Base-by-base conservation (phyloP, 2,888 invertebrate species). In the Drosophila demipolita region DNA sequence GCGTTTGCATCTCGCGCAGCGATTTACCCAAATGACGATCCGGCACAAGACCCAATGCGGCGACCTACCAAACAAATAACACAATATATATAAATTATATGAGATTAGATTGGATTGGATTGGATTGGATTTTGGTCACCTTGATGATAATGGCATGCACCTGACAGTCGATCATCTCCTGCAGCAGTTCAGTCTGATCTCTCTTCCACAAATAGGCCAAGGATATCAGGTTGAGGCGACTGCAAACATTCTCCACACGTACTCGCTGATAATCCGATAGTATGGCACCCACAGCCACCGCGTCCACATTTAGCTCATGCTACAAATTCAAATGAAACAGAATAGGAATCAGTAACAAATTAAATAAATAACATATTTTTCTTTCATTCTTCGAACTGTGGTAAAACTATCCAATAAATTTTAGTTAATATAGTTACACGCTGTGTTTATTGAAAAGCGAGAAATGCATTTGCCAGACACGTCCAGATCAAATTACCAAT, bases 191-290 rank as follows among this genome's bases (percentile, higher is more conserved):
- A 91, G 96, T 95, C 94, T 99, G 99, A 93, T 99, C 97, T 92
- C 98, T 94, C 93, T 97, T 96, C 99, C 99, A 99, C 82, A 99
- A 94, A 94, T 98, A 99, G 42, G 98, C 97, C 86, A 99, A 94
- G 61, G 98, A 96, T 82, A 96, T 95, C 89, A 99, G 94, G 90
- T 96, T 97, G 91, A 99, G 95, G 89, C 99, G 95, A 89, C 95
- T 95, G 94, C 99, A 99, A 96, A 99, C 98, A 96, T 98, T 98
- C 95, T 99, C 99, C 79, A 99, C 98, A 91, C 99, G 95, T 91
- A 98, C 95, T 94, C 99, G 96, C 94, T 99, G 99, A 94, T 99
- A 99, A 94, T 99, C 98, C 71, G 99, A 99, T 87, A 99, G 94
- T 92, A 99, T 99, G 79, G 99, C 99, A 82, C 99, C 99, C 80